Base-by-base conservation (phyloP, 2,113 vertebrate genomes). In the Pteropus alecto region DNA sequence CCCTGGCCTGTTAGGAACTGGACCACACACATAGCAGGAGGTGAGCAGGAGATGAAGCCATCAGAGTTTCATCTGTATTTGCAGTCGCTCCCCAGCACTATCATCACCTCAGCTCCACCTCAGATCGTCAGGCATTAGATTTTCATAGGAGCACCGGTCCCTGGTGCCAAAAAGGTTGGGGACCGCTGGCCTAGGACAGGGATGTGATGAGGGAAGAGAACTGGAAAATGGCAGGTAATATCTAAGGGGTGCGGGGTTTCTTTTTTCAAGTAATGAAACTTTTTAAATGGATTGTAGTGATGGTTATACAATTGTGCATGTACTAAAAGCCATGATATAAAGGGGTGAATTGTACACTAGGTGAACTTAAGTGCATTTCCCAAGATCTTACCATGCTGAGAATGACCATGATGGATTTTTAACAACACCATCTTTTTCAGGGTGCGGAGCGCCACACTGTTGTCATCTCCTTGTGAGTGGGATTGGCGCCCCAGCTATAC, bases 401-500 rank as follows among this genome's bases (percentile, higher is more conserved):
- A 4, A 33, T 30, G 83, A 90, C 24, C 77, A 2, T 13, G 33
- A 0, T 0, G 81, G 8, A 58, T 93, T 96, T 76, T 76, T 92
- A 91, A 98, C 28, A 18, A 22, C 58, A n/a, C 28, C 73, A 89
- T 98, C 33, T 97, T 97, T 98, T 98, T 79, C 96, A 99, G 99
- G 96, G 98, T 97, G 35, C 97, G 81, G 71, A 97, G 92, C 35
- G 87, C 98, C 51, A 92, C 98, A 0, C 92, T 98, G 33, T 86
- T 98, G 14, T 97, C 98, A 0, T 99, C 98, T 93, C 98, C 99
- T 93, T 99, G 99, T 79, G 98, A 98, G 95, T 99, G 98, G 99
- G 97, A 98, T 91, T 97, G 97, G 98, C 93, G 98, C 28, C 74
- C 89, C 67, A 63, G 83, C 95, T 96, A 56, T 77, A 92, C 87